Base-by-base conservation (phyloP, 2,888 invertebrate species). In the Pandemis corylana region DNA sequence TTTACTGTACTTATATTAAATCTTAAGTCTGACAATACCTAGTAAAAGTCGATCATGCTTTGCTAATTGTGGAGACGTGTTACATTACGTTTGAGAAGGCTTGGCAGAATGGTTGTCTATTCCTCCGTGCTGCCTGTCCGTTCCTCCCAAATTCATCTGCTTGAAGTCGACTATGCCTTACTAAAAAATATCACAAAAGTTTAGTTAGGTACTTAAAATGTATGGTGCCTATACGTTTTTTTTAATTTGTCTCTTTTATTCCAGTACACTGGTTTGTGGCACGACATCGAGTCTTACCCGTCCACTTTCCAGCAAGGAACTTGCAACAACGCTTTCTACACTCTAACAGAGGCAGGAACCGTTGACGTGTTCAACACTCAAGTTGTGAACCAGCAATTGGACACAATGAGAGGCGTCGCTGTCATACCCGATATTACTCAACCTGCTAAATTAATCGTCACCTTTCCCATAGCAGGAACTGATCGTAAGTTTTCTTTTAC, bases 361-460 rank as follows among this genome's bases (percentile, higher is more conserved):
- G 63, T 75, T 12, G 51, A 63, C 9, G 76, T 79, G 0, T 61
- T 62, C 62, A 79, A 73, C 56, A 75, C 76, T 7, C 76, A 78
- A 68, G 77, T 79, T 6, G 51, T 72, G n/a, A 92, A 93, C 59
- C 94, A 94, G 62, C 87, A 88, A 2, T 83, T 88, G 42, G 90
- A 90, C 4, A 88, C 88, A 15, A 93, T 95, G 76, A 90, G 90
- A 77, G 95, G 95, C 7, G 82, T 84, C 36, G 94, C 90, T 7
- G 85, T 82, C 74, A 78, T 88, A 46, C 82, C 87, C 28, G 89
- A 89, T 68, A 12, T 56, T 10, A 13, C 15, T 28, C 36, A 64
- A 41, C 92, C 91, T 63, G 89, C 93, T 7, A 95, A 94, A 84
- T 83, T 95, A 53, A 81, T 84, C 1, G 93, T 95, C 20, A 86